phyloP scores from a whole-genome alignment of 2,113 vertebrate species.

The Budorcas taxicolor region DNA sequence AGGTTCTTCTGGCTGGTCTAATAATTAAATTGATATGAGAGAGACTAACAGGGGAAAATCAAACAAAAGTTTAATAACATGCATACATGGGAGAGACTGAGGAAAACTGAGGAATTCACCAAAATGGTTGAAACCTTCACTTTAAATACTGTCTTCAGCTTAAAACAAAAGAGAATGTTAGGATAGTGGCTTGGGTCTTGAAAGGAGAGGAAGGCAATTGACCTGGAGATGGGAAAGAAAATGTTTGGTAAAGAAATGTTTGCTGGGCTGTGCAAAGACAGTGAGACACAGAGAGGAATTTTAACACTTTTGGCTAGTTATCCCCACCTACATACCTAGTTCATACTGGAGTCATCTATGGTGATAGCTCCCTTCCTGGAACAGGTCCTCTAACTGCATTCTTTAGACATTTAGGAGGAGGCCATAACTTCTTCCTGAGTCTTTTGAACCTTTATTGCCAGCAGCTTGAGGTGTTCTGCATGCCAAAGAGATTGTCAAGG shows the following conservation, averaged over 20 bases:
- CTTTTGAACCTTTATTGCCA: background rate
- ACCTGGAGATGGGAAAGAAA: background rate
- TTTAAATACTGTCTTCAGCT: background rate
- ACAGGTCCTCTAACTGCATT: background rate
- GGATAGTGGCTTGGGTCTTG: background rate
- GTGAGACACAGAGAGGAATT: background rate
- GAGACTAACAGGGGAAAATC: background rate
- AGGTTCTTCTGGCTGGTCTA: background rate
- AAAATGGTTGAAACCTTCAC: background rate
- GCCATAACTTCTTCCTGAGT: background rate
- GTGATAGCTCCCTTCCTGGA: background rate
- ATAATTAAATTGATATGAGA: background rate
- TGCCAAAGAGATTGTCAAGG: background rate
- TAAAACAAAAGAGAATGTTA: background rate
- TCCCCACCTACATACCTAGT: background rate
- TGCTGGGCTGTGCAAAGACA: background rate
- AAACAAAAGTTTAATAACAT: background rate
- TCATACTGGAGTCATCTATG: background rate
- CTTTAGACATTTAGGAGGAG: background rate
- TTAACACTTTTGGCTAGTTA: background rate
- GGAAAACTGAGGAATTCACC: background rate
- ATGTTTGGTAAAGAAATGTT: background rate
- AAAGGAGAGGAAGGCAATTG: background rate
- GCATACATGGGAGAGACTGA: background rate
- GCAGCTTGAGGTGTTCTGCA: background rate